These are phyloP conservation scores for Drosophila silvestris DNA, from an alignment of 2,888 invertebrate genomes.

Conservation along the genomic window DNA sequence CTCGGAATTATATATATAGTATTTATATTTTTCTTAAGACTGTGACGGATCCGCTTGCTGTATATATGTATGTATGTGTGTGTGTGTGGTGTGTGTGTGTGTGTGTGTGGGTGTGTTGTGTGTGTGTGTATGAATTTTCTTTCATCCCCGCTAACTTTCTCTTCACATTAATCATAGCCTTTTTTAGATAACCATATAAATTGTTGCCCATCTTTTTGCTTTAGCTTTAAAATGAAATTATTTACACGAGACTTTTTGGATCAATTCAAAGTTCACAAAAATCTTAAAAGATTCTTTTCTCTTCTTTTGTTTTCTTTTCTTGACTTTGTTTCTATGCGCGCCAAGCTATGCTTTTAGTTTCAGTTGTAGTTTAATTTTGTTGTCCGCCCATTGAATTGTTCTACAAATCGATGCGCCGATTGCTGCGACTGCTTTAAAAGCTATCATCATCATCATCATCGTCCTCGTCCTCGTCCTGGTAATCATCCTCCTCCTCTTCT, in stretches of 20 bases:
- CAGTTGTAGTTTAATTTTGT: slow-evolving; percentile 8
- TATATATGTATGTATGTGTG: neutral
- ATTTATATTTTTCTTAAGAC: slow-evolving; percentile 26
- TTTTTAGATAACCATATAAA: slow-evolving; percentile 17
- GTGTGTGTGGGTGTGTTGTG: slow-evolving; percentile 12
- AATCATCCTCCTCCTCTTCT: slow-evolving; percentile 28
- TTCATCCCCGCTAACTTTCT: slow-evolving; percentile 9
- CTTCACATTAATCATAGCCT: slow-evolving; percentile 25
- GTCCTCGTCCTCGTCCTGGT: slow-evolving; percentile 14
- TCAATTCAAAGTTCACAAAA: slow-evolving; percentile 16
- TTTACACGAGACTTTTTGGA: slow-evolving; percentile 47
- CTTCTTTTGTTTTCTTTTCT: slow-evolving; percentile 1
- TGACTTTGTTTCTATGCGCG: slow-evolving; percentile 23
- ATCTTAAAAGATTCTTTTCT: neutral
- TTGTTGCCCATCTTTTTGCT: slow-evolving; percentile 33
- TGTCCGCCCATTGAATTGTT: slow-evolving; percentile 56
- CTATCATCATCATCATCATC: slow-evolving; percentile 83
- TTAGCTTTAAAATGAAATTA: slow-evolving; percentile 47
- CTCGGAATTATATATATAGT: slow-evolving; percentile 14
- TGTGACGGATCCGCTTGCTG: slow-evolving; percentile 75
- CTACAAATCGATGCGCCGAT: slow-evolving; percentile 52
- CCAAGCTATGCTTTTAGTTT: slow-evolving; percentile 57
- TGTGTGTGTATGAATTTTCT: slow-evolving; percentile 15
- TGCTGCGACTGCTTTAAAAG: slow-evolving; percentile 78
- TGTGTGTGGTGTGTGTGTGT: slow-evolving; percentile 13